Evolutionary conservation across 2,113 vertebrate species (phyloP).

Genomic region (Brienomyrus longianalis): DNA sequence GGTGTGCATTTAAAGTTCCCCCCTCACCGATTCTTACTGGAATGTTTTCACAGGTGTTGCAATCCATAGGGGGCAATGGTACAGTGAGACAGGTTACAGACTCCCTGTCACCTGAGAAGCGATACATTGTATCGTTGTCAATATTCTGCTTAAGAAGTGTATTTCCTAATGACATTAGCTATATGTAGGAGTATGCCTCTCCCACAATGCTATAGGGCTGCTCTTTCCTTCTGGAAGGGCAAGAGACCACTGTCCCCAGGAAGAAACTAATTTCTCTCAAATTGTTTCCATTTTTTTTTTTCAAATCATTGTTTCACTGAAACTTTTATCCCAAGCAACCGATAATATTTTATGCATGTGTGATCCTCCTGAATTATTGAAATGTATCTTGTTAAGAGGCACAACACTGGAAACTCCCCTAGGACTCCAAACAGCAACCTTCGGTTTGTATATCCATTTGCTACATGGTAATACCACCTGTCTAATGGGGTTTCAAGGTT

Average conservation of each 20-base stretch:
- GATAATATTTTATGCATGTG: neutral
- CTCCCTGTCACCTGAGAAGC: neutral
- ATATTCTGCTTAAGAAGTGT: neutral
- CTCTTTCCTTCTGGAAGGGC: neutral
- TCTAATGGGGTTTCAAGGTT: neutral
- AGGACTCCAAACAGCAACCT: neutral
- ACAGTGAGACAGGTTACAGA: neutral
- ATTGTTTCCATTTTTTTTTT: neutral
- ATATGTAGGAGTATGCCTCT: neutral
- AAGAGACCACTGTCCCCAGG: neutral
- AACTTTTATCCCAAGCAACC: neutral
- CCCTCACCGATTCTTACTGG: neutral
- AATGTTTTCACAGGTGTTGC: constrained; percentile 16
- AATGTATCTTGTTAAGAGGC: neutral
- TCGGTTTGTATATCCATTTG: neutral
- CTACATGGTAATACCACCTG: neutral
- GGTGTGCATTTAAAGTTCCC: neutral
- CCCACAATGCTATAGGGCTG: neutral
- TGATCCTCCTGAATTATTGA: neutral
- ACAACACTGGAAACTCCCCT: neutral
- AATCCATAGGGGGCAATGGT: neutral
- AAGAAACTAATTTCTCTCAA: neutral
- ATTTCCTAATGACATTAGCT: neutral
- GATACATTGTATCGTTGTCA: neutral
- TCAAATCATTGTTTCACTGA: neutral